Conservation (phyloP, 2,797 vertebrate species). For the Smutsia gigantea region DNA sequence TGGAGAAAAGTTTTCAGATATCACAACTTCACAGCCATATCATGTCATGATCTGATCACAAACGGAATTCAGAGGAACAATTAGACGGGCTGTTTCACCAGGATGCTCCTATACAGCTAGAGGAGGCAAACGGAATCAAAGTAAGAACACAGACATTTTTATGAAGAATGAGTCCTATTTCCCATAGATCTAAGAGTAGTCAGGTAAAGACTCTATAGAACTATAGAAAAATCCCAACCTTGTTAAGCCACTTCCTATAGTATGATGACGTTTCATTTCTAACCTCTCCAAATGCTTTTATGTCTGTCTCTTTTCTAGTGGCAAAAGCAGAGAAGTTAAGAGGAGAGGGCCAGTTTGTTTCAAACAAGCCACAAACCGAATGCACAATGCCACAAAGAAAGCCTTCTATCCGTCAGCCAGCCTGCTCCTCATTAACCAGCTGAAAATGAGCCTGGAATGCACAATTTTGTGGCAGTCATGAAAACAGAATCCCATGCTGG, state of each 20-base stretch:
- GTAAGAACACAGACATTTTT: background rate
- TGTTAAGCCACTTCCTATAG: slow-evolving; percentile 41
- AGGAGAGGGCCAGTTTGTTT: slow-evolving; percentile 34
- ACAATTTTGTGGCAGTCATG: background rate
- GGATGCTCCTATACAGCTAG: background rate
- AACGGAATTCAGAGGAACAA: background rate
- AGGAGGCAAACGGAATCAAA: background rate
- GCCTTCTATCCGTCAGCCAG: background rate
- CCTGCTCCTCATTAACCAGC: slow-evolving; percentile 6
- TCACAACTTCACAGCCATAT: background rate
- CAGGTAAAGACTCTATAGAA: background rate
- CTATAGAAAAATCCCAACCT: background rate
- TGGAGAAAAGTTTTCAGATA: background rate
- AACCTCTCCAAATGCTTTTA: slow-evolving; percentile 36
- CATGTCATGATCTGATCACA: background rate
- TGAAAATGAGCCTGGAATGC: slow-evolving; percentile 35
- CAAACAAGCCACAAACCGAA: background rate
- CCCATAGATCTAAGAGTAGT: background rate
- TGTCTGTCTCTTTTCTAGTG: slow-evolving; percentile 15
- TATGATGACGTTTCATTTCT: slow-evolving; percentile 60
- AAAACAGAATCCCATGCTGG: background rate
- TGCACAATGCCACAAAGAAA: background rate
- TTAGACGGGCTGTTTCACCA: background rate
- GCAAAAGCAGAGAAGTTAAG: slow-evolving; percentile 55
- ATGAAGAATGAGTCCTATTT: background rate